phyloP scores from a whole-genome alignment of 2,888 invertebrate species.

The Tanytarsus gracilentus region DNA sequence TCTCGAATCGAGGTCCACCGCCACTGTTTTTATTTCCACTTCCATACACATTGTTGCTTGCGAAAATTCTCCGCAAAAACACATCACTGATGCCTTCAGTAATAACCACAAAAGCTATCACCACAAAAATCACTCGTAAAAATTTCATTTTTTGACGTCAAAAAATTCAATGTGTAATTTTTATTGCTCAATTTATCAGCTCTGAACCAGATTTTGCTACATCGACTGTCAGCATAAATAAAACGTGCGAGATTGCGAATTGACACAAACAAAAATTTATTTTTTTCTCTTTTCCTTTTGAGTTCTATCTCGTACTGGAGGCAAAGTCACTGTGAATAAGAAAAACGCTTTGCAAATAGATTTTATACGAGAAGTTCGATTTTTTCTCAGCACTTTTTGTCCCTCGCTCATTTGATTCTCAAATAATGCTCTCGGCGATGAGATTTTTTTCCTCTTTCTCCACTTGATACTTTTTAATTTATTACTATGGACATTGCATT shows the following conservation, averaged over 20 bases:
- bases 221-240: too few species aligned
- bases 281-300: not conserved
- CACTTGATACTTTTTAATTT: too few species aligned
- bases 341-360: not conserved
- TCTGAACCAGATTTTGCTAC: not conserved
- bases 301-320: not conserved
- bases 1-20: not conserved
- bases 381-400: not conserved
- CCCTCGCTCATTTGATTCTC: too few species aligned
- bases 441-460: too few species aligned
- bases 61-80: not conserved
- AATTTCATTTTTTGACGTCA: not conserved
- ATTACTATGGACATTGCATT: too few species aligned
- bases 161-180: not conserved
- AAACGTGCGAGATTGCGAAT: not conserved
- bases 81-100: not conserved
- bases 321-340: not conserved
- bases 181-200: not conserved
- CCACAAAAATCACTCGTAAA: not conserved
- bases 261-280: not conserved
- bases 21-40: not conserved
- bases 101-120: not conserved
- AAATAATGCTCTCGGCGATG: too few species aligned
- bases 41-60: not conserved
- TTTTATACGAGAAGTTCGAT: not conserved